These are phyloP conservation scores for Cyrtonyx montezumae DNA, from an alignment of 2,113 vertebrate species.

Conservation along the genomic window DNA sequence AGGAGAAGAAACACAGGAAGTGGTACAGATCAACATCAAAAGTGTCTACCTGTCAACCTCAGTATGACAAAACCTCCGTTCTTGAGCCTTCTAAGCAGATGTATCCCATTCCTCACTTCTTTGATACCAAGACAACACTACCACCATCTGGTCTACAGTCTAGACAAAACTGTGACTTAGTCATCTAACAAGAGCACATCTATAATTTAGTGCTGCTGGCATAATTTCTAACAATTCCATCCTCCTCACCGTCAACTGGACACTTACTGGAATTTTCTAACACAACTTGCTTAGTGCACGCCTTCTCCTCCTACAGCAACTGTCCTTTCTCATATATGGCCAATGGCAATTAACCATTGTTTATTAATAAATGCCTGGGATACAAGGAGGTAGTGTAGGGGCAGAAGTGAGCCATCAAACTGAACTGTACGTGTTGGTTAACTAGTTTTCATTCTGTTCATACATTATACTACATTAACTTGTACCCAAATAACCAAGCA, in stretches of 20 bases:
- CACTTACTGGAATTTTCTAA: neutral
- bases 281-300: neutral
- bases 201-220: neutral
- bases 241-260: neutral
- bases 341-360: neutral
- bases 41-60: neutral
- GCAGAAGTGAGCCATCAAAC: neutral
- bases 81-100: neutral
- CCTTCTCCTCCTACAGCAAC: neutral
- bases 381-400: neutral
- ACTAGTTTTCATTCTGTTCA: neutral
- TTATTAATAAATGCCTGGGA: neutral
- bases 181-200: neutral
- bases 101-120: neutral
- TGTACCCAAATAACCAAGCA: neutral
- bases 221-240: neutral
- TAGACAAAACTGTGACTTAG: neutral
- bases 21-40: neutral
- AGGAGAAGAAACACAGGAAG: neutral
- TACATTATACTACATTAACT: neutral
- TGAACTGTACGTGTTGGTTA: neutral
- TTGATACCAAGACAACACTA: neutral
- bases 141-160: neutral
- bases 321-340: neutral
- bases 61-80: neutral